Base-by-base conservation (phyloP, 1,140 invertebrate species). In the Cephus cinctus region DNA sequence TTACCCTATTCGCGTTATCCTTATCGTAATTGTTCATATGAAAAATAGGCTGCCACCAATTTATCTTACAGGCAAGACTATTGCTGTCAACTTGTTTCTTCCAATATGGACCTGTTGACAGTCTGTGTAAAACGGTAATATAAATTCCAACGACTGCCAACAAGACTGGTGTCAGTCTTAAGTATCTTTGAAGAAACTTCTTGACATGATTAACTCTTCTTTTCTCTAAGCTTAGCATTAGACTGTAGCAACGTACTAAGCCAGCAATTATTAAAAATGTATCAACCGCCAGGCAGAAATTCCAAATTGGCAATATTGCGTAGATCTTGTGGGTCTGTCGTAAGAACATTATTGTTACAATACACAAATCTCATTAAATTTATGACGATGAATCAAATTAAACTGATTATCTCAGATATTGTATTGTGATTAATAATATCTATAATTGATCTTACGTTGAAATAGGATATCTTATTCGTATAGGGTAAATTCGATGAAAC, bases 391-490 rank as follows among this genome's bases (percentile, higher is more conserved):
- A n/a, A n/a, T n/a, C n/a, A n/a, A n/a, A n/a, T n/a, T n/a, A n/a
- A n/a, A n/a, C n/a, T n/a, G n/a, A n/a, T n/a, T n/a, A n/a, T n/a
- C n/a, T n/a, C n/a, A n/a, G n/a, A n/a, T n/a, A n/a, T n/a, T n/a
- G n/a, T n/a, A n/a, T n/a, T n/a, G n/a, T n/a, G n/a, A n/a, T n/a
- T n/a, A n/a, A n/a, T n/a, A n/a, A n/a, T n/a, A n/a, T n/a, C n/a
- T n/a, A n/a, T n/a, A n/a, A n/a, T n/a, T n/a, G n/a, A n/a, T 36
- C 39, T 42, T 25, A 42, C 39, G 4, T 42, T 21, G 5, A 21
- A 42, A n/a, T 19, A 21, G 9, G 19, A 14, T 20, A 42, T 14
- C 20, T 42, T 42, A 20, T 42, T 20, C 19, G 23, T 18, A 14
- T 22, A 25, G 6, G 39, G 39, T 14, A 9, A 18, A 6, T n/a